These are phyloP conservation scores for Arctocebus calabarensis DNA, from an alignment of 2,797 vertebrate genomes.

Conservation along the genomic window DNA sequence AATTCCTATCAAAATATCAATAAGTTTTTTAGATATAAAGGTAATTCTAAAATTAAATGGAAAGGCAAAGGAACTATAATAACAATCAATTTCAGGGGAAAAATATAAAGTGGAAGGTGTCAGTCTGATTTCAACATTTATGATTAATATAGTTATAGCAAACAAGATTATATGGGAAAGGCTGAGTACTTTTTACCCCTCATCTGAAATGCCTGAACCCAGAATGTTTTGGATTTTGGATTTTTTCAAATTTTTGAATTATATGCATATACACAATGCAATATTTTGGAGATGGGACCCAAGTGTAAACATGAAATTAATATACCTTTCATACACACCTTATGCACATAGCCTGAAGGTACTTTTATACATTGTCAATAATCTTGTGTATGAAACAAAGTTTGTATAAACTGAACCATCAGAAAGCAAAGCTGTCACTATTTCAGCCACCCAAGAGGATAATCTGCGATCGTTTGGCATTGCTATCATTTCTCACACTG, in stretches of 20 bases:
- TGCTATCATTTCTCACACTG: neutral
- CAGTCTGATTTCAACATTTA: neutral
- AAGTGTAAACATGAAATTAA: neutral
- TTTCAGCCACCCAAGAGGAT: neutral
- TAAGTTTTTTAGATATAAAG: neutral
- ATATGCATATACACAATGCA: neutral
- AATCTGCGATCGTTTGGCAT: neutral
- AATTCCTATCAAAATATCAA: slow-evolving; percentile 14
- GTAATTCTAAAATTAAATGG: too few species aligned
- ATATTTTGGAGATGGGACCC: neutral
- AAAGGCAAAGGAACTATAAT: slow-evolving; percentile 4
- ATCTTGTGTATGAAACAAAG: neutral
- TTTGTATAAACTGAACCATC: neutral
- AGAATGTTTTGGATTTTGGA: neutral
- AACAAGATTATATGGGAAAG: neutral
- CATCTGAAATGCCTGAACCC: neutral
- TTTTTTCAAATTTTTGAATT: neutral
- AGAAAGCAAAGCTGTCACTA: neutral
- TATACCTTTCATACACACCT: neutral
- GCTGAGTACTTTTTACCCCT: neutral
- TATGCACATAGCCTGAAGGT: neutral
- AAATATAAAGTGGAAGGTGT: neutral
- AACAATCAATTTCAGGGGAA: neutral
- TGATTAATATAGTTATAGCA: neutral
- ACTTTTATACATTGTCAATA: neutral